These are phyloP conservation scores for Lepilemur septentrionalis DNA, from an alignment of 2,797 vertebrate species.

Conservation along the genomic window DNA sequence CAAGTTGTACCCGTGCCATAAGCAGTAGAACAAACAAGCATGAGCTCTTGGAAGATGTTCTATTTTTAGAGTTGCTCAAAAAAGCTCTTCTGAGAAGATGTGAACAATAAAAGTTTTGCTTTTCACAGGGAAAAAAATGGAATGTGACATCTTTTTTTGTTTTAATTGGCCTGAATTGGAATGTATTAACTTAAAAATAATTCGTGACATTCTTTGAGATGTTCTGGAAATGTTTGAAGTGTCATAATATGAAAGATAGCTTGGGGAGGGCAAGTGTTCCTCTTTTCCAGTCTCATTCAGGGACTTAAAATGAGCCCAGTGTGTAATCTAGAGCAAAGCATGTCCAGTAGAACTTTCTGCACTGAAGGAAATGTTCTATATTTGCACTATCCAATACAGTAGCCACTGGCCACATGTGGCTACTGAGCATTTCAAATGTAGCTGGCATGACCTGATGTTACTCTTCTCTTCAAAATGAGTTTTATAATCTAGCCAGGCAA, in stretches of 20 bases:
- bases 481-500: neutral
- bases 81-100: neutral
- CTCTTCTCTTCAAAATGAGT: neutral
- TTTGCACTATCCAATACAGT: neutral
- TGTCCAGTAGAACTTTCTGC: neutral
- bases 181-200: conserved; percentile 30
- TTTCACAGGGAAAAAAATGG: neutral
- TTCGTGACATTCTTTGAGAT: neutral
- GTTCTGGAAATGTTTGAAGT: neutral
- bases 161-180: conserved; percentile 25
- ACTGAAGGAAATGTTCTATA: neutral
- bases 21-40: neutral
- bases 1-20: accelerated
- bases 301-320: neutral
- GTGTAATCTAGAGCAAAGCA: neutral
- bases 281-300: neutral
- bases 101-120: neutral
- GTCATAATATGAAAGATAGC: neutral
- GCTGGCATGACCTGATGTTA: neutral
- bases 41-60: neutral
- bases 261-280: neutral
- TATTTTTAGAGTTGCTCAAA: neutral
- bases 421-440: neutral
- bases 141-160: neutral
- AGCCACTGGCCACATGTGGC: neutral